phyloP scores from a whole-genome alignment of 2,888 invertebrate genomes.

The Ethmia dodecea region DNA sequence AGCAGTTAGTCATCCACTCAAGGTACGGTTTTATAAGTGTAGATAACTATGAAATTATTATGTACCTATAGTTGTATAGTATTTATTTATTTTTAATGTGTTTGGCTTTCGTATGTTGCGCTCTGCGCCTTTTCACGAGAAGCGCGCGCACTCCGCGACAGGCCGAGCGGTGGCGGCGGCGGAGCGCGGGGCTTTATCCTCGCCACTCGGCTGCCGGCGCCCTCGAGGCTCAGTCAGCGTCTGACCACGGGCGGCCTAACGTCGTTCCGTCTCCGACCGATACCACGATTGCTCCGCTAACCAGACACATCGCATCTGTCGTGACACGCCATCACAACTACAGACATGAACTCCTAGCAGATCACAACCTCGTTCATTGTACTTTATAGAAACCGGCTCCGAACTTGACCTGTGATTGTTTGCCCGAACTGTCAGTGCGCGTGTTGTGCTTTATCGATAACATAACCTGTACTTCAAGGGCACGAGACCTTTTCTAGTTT shows the following conservation, averaged over 20 bases:
- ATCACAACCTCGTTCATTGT: constrained; percentile 32
- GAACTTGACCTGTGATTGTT: constrained; percentile 72
- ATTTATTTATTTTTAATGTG: no score
- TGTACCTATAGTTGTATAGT: no score
- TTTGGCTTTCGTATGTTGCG: no score
- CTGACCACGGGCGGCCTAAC: constrained; percentile 45
- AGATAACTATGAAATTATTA: no score
- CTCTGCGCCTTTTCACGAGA: no score
- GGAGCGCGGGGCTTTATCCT: constrained; percentile 36
- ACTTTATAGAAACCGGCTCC: constrained; percentile 40
- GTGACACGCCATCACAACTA: constrained; percentile 30
- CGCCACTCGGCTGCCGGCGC: constrained; percentile 50
- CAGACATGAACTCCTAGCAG: constrained; percentile 36
- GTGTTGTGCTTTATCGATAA: constrained; percentile 76
- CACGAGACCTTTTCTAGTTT: constrained; percentile 47
- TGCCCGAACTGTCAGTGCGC: constrained; percentile 70
- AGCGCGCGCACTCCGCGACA: constrained; percentile 62
- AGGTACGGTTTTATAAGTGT: no score
- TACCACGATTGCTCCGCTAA: constrained; percentile 45
- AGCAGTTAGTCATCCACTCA: no score
- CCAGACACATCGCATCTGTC: constrained; percentile 45
- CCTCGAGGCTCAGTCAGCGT: constrained; percentile 61
- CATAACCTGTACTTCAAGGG: constrained; percentile 73
- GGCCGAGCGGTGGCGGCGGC: constrained; percentile 31
- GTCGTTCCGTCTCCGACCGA: constrained; percentile 34